These are phyloP conservation scores for Diaphora mendica DNA, from an alignment of 2,888 invertebrate species.

Conservation along the genomic window DNA sequence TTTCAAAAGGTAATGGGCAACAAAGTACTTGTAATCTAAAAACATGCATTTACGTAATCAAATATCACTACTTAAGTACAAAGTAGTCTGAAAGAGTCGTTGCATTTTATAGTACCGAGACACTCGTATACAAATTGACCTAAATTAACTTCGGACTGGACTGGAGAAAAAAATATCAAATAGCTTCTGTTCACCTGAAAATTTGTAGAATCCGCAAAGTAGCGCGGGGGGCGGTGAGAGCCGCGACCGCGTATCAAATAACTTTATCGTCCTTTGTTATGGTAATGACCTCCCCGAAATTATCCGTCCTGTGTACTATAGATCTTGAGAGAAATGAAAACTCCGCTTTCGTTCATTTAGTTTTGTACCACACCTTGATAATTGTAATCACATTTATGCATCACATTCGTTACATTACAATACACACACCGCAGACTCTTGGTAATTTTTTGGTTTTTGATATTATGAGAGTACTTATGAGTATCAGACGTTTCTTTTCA, in stretches of 20 bases:
- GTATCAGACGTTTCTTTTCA: background rate
- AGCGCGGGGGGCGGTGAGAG: slow-evolving; percentile 41
- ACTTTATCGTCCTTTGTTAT: slow-evolving; percentile 81
- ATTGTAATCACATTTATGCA: background rate
- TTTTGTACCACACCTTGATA: background rate
- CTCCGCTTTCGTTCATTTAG: slow-evolving; percentile 43
- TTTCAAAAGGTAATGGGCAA: background rate
- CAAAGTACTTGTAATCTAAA: background rate
- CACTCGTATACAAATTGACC: slow-evolving; percentile 32
- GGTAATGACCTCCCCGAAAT: slow-evolving; percentile 77
- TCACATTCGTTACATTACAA: background rate
- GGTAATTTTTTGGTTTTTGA: background rate
- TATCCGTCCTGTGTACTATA: slow-evolving; percentile 67
- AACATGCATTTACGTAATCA: background rate
- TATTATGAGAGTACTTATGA: background rate
- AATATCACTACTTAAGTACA: background rate
- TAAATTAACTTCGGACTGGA: slow-evolving; percentile 12
- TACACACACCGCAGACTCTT: background rate
- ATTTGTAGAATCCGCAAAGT: slow-evolving; percentile 67
- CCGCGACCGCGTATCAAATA: slow-evolving; percentile 74
- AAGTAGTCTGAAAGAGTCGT: background rate
- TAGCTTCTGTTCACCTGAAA: slow-evolving; percentile 68
- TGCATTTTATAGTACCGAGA: slow-evolving; percentile 33
- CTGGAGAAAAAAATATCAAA: slow-evolving; percentile 32
- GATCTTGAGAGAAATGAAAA: slow-evolving; percentile 71